phyloP scores from a whole-genome alignment of 1,140 invertebrate genomes.

The Meteorus sp. region DNA sequence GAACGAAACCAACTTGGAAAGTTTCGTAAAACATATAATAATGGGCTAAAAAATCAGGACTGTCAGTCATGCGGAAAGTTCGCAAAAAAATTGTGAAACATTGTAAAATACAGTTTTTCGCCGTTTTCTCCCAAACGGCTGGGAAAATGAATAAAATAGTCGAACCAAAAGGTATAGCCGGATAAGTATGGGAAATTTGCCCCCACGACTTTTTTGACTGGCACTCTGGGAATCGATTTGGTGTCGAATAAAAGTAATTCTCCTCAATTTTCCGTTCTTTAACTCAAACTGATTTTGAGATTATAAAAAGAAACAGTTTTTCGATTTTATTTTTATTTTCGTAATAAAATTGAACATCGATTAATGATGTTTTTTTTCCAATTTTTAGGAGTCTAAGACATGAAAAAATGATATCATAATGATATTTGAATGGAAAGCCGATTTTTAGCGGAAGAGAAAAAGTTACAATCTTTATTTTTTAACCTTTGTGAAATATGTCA shows the following conservation, averaged over 20 bases:
- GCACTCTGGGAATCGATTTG: slow-evolving; percentile 8
- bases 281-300: slow-evolving; percentile 9
- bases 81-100: too few relatives aligned
- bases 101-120: too few relatives aligned
- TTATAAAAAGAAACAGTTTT: slow-evolving; percentile 10
- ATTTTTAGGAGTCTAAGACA: slow-evolving; percentile 21
- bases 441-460: slow-evolving; percentile 5
- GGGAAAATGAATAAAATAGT: too few relatives aligned
- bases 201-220: slow-evolving; percentile 6
- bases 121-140: too few relatives aligned
- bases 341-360: slow-evolving; percentile 20
- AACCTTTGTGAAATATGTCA: slow-evolving; percentile 8
- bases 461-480: slow-evolving; percentile 17
- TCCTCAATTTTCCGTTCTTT: neutral
- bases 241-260: slow-evolving; percentile 17
- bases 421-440: slow-evolving; percentile 14
- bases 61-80: too few relatives aligned
- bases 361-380: slow-evolving; percentile 15
- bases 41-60: too few relatives aligned
- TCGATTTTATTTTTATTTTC: slow-evolving; percentile 13
- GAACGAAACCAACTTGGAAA: too few relatives aligned
- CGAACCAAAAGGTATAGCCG: slow-evolving; percentile 21
- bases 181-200: slow-evolving; percentile 10
- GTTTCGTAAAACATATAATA: too few relatives aligned
- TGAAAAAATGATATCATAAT: slow-evolving; percentile 14